These are phyloP conservation scores for Drosophila neocordata DNA, from an alignment of 1,140 invertebrate species.

Conservation along the genomic window DNA sequence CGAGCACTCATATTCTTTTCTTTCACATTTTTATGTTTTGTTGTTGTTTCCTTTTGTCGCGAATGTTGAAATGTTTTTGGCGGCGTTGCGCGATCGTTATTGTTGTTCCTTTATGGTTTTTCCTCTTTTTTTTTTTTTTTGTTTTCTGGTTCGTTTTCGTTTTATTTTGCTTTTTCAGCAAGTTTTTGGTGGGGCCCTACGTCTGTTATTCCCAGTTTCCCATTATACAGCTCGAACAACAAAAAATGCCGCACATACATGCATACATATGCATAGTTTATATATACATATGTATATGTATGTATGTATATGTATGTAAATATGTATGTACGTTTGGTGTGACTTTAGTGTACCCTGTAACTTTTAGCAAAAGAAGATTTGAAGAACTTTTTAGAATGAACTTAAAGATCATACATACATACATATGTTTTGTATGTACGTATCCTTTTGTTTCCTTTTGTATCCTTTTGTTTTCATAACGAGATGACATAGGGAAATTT, in stretches of 20 bases:
- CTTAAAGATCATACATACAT: too few relatives aligned
- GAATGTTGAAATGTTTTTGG: conserved; percentile 5
- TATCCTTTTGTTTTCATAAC: too few relatives aligned
- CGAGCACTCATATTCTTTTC: background rate
- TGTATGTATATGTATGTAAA: background rate
- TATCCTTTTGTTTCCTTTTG: too few relatives aligned
- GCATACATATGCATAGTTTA: background rate
- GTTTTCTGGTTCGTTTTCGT: background rate
- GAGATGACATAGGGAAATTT: too few relatives aligned
- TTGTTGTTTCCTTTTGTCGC: background rate
- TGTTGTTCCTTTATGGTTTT: background rate
- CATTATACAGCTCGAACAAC: background rate
- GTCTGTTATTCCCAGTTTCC: background rate
- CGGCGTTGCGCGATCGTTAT: conserved; percentile 6
- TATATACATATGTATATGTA: background rate
- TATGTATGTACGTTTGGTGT: background rate
- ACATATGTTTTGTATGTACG: too few relatives aligned
- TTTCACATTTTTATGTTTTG: background rate
- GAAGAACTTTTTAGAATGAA: too few relatives aligned
- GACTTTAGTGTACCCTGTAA: background rate
- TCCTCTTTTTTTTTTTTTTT: background rate
- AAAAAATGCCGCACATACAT: background rate
- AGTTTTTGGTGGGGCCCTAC: conserved; percentile 1
- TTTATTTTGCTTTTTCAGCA: conserved; percentile 8
- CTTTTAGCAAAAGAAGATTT: too few relatives aligned